A percentile compares a stretch with the other conserved stretches of the same genome.
These are phyloP conservation scores for Myanophis thanlyinensis DNA, from an alignment of 2,113 vertebrate genomes.

Conservation along the genomic window DNA sequence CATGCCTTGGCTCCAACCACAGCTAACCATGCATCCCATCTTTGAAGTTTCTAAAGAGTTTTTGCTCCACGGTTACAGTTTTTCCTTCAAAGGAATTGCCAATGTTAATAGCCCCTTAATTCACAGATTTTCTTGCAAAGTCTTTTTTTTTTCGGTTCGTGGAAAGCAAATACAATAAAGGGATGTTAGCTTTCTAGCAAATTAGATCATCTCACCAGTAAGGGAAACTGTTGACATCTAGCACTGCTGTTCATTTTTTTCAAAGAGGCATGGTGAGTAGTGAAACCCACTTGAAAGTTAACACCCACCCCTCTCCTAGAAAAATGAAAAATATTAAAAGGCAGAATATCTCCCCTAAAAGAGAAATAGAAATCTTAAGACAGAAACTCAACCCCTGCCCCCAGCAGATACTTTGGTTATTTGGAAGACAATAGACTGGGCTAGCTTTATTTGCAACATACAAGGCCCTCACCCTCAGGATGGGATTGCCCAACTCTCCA, in stretches of 20 bases:
- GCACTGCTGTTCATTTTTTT: neutral
- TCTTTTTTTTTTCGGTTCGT: neutral
- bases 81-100: neutral
- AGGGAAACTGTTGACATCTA: neutral
- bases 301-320: no score
- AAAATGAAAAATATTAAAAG: no score
- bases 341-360: no score
- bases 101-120: neutral
- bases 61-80: neutral
- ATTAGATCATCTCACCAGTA: neutral
- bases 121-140: neutral
- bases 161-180: neutral
- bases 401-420: no score
- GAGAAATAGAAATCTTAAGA: no score
- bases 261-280: neutral
- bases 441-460: no score
- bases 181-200: neutral
- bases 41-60: neutral
- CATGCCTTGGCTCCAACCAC: neutral
- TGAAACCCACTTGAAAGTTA: no score
- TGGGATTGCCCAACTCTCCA: no score
- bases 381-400: no score
- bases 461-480: no score
- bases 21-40: neutral
- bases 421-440: no score